Percentiles rank a stretch among this genome's conserved stretches.
These are phyloP conservation scores for Coremacera marginata DNA, from an alignment of 2,888 invertebrate species.

Conservation along the genomic window DNA sequence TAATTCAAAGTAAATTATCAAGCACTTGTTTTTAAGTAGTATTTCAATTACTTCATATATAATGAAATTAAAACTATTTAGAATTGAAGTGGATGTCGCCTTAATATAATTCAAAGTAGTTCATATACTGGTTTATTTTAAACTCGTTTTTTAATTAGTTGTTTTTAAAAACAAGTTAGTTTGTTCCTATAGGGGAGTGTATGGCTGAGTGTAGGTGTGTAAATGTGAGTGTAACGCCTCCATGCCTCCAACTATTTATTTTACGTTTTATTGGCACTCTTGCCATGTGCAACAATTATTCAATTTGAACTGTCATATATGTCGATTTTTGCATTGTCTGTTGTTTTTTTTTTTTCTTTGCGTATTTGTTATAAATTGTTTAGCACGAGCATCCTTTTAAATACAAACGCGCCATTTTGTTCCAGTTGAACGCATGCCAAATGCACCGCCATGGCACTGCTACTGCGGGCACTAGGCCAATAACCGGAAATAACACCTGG, in stretches of 20 bases:
- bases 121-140: too few species aligned
- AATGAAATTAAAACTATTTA: too few species aligned
- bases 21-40: too few species aligned
- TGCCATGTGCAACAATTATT: slow-evolving; percentile 57
- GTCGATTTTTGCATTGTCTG: slow-evolving; percentile 8
- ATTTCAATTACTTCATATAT: too few species aligned
- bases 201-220: not conserved
- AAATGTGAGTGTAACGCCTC: slow-evolving; percentile 20
- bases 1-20: too few species aligned
- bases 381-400: slow-evolving; percentile 13
- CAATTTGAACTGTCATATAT: slow-evolving; percentile 55
- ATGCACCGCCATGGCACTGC: slow-evolving; percentile 47
- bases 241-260: slow-evolving; percentile 52
- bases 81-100: too few species aligned
- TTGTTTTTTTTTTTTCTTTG: not conserved
- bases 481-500: slow-evolving; percentile 45
- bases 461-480: slow-evolving; percentile 44
- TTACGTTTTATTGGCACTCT: slow-evolving; percentile 59
- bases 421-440: slow-evolving; percentile 60
- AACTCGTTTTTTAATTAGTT: too few species aligned
- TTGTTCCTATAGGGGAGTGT: too few species aligned
- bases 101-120: too few species aligned
- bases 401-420: slow-evolving; percentile 35
- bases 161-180: too few species aligned
- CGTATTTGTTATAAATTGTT: slow-evolving; percentile 9